Conservation (phyloP, 2,888 invertebrate genomes). For the Epirrhoe tristata region DNA sequence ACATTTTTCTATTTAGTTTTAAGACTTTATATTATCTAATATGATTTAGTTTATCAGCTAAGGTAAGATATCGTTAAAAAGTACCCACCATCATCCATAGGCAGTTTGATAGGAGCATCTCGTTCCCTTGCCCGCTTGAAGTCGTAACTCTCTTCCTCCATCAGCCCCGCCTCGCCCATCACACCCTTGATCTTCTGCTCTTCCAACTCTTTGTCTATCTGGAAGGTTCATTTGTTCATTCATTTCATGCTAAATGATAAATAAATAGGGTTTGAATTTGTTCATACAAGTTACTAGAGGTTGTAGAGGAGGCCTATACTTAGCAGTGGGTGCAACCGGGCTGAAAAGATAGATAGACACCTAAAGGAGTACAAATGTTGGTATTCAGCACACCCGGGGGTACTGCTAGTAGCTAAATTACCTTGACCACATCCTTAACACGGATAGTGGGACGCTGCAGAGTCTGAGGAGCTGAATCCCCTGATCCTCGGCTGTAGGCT, state of each 20-base stretch:
- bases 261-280: no score
- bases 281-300: no score
- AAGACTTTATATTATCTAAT: no score
- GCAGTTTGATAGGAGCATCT: conserved; percentile 74
- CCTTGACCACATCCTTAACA: conserved; percentile 77
- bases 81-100: conserved; percentile 68
- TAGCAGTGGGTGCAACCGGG: no score
- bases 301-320: no score
- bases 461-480: conserved; percentile 50
- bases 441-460: conserved; percentile 74
- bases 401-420: conserved; percentile 33
- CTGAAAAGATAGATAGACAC: no score
- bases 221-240: conserved; percentile 16
- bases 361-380: no score
- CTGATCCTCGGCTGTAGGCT: conserved; percentile 62
- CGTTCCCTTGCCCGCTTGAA: conserved; percentile 58
- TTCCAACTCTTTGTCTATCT: conserved; percentile 80
- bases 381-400: no score
- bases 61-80: neutral
- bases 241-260: neutral
- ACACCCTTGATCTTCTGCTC: conserved; percentile 72
- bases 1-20: no score
- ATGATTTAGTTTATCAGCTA: no score
- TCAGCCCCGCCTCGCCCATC: conserved; percentile 55
- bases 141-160: conserved; percentile 58